Conservation (phyloP, 2,797 vertebrate species). For the Echiichthys vipera region DNA sequence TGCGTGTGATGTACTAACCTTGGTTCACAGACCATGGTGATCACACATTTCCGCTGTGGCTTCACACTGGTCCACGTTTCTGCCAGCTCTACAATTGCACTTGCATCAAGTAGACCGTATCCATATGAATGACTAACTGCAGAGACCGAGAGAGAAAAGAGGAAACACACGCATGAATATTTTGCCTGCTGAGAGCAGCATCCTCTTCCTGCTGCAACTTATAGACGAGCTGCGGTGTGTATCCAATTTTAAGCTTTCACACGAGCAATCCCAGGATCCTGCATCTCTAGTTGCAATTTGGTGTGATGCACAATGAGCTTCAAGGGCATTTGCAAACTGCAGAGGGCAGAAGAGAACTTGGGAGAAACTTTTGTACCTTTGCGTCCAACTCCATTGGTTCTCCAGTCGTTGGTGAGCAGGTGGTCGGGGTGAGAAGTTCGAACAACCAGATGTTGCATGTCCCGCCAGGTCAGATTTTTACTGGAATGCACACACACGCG, state of each 20-base stretch:
- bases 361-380: constrained; percentile 86
- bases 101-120: constrained; percentile 94
- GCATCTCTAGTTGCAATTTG: constrained; percentile 14
- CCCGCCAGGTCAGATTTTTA: constrained; percentile 97
- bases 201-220: constrained; percentile 10
- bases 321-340: constrained; percentile 19
- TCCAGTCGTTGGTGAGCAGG: constrained; percentile 94
- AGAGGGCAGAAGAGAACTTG: constrained; percentile 21
- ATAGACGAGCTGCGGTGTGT: neutral
- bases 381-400: constrained; percentile 94
- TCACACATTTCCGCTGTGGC: constrained; percentile 92
- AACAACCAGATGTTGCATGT: constrained; percentile 99
- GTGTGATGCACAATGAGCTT: constrained; percentile 35
- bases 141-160: constrained; percentile 37
- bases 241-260: constrained; percentile 2
- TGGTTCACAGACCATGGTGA: constrained; percentile 90
- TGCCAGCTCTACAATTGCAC: constrained; percentile 91
- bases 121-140: constrained; percentile 98
- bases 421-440: constrained; percentile 93
- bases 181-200: constrained; percentile 38
- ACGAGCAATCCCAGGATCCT: neutral
- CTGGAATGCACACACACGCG: constrained; percentile 72
- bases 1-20: constrained; percentile 81
- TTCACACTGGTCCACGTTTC: constrained; percentile 92
- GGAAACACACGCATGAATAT: constrained; percentile 43